A percentile compares a stretch with the other conserved stretches of the same genome.
Evolutionary conservation across 1,140 invertebrate species (phyloP).

Genomic region (Trichonephila inaurata): DNA sequence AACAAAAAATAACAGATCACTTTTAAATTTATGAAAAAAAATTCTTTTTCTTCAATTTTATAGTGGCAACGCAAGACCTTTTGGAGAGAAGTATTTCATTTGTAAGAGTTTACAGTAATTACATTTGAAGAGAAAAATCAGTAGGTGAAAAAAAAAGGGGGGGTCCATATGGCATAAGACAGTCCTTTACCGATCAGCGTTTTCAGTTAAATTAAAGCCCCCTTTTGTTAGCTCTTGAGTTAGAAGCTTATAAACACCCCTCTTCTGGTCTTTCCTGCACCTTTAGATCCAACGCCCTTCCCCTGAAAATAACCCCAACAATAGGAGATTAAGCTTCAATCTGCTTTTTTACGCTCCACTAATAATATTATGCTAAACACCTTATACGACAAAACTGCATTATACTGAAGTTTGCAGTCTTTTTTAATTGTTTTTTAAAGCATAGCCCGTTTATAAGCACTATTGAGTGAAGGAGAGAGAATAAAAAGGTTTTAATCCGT

Average conservation of each 20-base stretch:
- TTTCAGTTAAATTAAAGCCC: not conserved
- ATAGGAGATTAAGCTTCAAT: constrained; percentile 1
- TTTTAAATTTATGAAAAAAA: too few species aligned
- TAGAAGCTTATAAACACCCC: not conserved
- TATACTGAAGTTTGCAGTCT: not conserved
- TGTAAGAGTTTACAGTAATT: too few species aligned
- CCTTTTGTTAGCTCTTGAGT: not conserved
- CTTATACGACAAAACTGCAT: not conserved
- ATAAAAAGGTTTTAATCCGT: not conserved
- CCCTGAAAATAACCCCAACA: not conserved
- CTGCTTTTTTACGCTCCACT: constrained; percentile 12
- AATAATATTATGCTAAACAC: constrained; percentile 23
- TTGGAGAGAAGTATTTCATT: too few species aligned
- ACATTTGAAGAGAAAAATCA: too few species aligned
- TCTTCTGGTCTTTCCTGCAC: not conserved
- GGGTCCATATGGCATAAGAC: not conserved
- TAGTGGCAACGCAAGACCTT: too few species aligned
- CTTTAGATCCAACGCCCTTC: not conserved
- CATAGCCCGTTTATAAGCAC: not conserved
- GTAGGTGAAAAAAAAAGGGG: too few species aligned
- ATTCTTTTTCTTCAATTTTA: too few species aligned
- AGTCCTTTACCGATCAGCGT: not conserved
- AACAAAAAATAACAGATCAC: too few species aligned
- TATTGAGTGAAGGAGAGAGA: not conserved
- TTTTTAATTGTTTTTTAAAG: constrained; percentile 10